Conservation (phyloP, 2,888 invertebrate species). For the Acanthacorydalis orientalis region DNA sequence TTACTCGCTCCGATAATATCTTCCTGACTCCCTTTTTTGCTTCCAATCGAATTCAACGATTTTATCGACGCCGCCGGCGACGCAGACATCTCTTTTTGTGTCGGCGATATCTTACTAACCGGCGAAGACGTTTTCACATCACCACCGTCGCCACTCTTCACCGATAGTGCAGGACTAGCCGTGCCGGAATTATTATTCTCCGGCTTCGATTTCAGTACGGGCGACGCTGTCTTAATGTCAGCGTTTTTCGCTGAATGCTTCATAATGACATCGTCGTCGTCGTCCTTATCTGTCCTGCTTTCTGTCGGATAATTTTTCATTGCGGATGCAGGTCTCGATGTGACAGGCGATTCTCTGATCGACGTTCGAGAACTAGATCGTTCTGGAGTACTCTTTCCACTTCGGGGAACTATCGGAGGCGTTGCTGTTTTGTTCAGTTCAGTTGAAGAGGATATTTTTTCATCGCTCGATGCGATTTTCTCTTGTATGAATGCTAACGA, state of each 20-base stretch:
- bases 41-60: neutral
- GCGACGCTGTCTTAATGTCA: slow-evolving; percentile 5
- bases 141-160: no score
- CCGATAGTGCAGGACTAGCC: neutral
- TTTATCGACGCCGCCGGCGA: no score
- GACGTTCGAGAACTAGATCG: slow-evolving; percentile 18
- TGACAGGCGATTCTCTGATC: slow-evolving; percentile 10
- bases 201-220: neutral
- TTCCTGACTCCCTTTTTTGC: slow-evolving; percentile 1
- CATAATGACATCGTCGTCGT: slow-evolving; percentile 8
- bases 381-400: slow-evolving; percentile 15
- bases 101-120: no score
- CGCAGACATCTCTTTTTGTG: no score
- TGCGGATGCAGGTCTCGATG: slow-evolving; percentile 5
- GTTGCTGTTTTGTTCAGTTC: slow-evolving; percentile 9
- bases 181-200: neutral
- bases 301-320: neutral
- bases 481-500: slow-evolving; percentile 31
- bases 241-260: slow-evolving; percentile 1
- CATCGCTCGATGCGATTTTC: slow-evolving; percentile 17
- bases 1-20: neutral
- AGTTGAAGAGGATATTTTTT: slow-evolving; percentile 21
- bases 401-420: slow-evolving; percentile 14
- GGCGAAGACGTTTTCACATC: no score
- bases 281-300: slow-evolving; percentile 8